Conservation (phyloP, 2,113 vertebrate species). For the Ptychochromis oligacanthus region DNA sequence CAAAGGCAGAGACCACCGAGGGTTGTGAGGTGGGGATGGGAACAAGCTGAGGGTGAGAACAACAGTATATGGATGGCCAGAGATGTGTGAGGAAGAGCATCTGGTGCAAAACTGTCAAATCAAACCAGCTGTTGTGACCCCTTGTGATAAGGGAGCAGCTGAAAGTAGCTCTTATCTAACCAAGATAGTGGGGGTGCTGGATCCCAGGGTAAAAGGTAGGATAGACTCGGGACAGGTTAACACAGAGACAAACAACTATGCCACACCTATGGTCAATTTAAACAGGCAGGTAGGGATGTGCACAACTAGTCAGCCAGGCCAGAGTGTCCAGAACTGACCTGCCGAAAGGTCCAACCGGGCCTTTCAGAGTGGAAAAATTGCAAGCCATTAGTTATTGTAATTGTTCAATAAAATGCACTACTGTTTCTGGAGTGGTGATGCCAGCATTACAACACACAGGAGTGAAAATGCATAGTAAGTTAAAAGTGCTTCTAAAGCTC, state of each 20-base stretch:
- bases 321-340: too few relatives aligned
- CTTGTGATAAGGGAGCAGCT: too few relatives aligned
- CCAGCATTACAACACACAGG: too few relatives aligned
- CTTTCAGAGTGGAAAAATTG: too few relatives aligned
- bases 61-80: neutral
- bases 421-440: too few relatives aligned
- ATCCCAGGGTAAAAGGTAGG: neutral
- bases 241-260: accelerated
- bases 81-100: too few relatives aligned
- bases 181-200: neutral
- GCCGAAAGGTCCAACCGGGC: too few relatives aligned
- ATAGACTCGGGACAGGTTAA: neutral
- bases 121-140: too few relatives aligned
- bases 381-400: too few relatives aligned
- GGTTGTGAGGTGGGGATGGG: accelerated
- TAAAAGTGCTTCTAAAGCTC: neutral
- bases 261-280: neutral
- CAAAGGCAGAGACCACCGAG: neutral
- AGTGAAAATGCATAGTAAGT: neutral
- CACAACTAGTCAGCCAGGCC: neutral
- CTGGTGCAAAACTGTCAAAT: too few relatives aligned
- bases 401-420: too few relatives aligned
- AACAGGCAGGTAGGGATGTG: neutral
- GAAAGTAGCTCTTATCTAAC: too few relatives aligned
- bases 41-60: neutral